Percentiles rank a stretch among this genome's conserved stretches.
phyloP scores from a whole-genome alignment of 2,797 vertebrate genomes.

The Hipposideros larvatus region DNA sequence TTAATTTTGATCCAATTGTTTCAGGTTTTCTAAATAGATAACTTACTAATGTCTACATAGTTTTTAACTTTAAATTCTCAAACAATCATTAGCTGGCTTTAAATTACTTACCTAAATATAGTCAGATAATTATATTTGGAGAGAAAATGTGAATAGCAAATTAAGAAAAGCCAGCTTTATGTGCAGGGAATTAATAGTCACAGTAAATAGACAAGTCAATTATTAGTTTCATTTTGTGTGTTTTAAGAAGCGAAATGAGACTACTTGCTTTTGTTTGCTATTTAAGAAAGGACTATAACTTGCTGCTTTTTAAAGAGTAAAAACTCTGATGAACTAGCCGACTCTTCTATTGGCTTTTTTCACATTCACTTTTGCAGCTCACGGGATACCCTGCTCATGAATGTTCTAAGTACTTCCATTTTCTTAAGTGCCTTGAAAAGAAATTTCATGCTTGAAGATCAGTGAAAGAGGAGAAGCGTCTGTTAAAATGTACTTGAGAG shows the following conservation, averaged over 20 bases:
- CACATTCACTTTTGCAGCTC: conserved; percentile 68
- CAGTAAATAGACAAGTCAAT: conserved; percentile 77
- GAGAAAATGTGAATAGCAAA: conserved; percentile 76
- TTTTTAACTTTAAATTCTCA: conserved; percentile 73
- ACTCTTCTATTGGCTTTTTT: conserved; percentile 66
- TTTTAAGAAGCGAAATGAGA: conserved; percentile 77
- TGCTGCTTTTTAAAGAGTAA: conserved; percentile 69
- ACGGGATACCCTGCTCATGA: conserved; percentile 54
- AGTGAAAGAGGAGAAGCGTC: conserved; percentile 63
- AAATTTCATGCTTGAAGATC: conserved; percentile 74
- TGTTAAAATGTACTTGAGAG: conserved; percentile 72
- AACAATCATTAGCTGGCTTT: conserved; percentile 69
- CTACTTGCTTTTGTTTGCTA: conserved; percentile 68
- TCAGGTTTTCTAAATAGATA: conserved; percentile 61
- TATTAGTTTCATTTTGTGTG: conserved; percentile 73
- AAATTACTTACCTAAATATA: conserved; percentile 71
- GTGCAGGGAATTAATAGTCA: conserved; percentile 70
- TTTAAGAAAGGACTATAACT: conserved; percentile 72
- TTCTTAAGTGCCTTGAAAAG: conserved; percentile 66
- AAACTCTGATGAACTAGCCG: conserved; percentile 59
- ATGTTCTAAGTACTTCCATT: conserved; percentile 73
- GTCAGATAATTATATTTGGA: conserved; percentile 73
- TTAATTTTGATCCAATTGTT: conserved; percentile 65
- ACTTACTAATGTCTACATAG: conserved; percentile 66
- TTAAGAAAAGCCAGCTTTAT: conserved; percentile 69